Percentiles rank a stretch among this genome's conserved stretches.
phyloP scores from a whole-genome alignment of 1,140 invertebrate genomes.

The Microvelia longipes region DNA sequence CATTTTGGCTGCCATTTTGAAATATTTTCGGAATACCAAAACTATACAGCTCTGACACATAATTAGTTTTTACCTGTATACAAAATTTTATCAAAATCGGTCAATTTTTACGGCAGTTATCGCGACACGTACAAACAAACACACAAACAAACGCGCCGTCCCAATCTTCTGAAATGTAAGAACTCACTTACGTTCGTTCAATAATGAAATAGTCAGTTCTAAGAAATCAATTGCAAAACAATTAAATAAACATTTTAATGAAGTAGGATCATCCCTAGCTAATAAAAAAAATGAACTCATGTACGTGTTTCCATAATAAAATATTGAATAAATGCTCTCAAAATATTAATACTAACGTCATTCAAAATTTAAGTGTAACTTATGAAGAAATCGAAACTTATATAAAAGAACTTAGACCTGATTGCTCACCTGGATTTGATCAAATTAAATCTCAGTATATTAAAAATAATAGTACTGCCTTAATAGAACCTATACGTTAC shows the following conservation, averaged over 20 bases:
- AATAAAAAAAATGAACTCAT: neutral
- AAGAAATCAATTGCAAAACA: neutral
- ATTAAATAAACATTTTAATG: neutral
- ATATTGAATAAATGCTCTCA: neutral
- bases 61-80: no score
- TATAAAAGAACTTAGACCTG: neutral
- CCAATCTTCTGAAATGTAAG: no score
- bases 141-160: no score
- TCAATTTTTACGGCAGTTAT: no score
- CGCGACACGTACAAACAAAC: no score
- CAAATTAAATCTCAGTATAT: neutral
- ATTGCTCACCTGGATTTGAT: neutral
- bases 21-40: no score
- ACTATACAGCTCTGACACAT: no score
- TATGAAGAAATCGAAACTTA: neutral
- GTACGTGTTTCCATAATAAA: neutral
- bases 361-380: neutral
- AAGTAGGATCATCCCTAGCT: neutral
- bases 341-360: neutral
- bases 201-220: neutral
- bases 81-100: no score
- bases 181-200: no score
- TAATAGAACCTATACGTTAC: neutral
- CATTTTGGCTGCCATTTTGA: no score
- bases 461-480: neutral